Percentiles rank a stretch among this genome's conserved stretches.
Evolutionary conservation across 2,888 invertebrate species (phyloP).

Genomic region (Drosophila paramelanica): DNA sequence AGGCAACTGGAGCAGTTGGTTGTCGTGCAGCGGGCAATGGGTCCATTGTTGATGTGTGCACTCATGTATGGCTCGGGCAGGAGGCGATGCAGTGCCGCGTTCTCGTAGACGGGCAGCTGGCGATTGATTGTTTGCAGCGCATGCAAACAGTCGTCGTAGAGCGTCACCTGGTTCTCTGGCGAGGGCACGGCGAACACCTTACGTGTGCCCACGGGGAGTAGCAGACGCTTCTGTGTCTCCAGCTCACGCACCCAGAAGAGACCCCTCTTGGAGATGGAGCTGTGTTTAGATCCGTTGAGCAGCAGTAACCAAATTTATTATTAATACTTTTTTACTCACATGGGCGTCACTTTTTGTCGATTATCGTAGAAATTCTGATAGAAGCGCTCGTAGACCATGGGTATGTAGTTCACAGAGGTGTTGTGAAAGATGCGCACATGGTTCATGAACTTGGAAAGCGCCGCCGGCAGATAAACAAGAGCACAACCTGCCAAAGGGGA

Average conservation of each 20-base stretch:
- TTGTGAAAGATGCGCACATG: constrained; percentile 84
- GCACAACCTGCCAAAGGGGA: constrained; percentile 78
- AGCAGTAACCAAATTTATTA: neutral
- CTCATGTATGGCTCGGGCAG: constrained; percentile 82
- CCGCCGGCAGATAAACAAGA: constrained; percentile 83
- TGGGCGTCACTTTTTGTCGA: constrained; percentile 73
- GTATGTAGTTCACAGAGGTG: constrained; percentile 83
- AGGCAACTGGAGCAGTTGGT: constrained; percentile 80
- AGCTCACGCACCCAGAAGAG: constrained; percentile 83
- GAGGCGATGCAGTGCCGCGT: constrained; percentile 65
- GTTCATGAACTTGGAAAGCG: constrained; percentile 82
- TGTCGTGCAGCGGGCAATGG: constrained; percentile 82
- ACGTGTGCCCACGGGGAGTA: constrained; percentile 83
- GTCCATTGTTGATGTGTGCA: constrained; percentile 82
- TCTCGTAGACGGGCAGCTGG: constrained; percentile 76
- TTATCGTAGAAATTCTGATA: constrained; percentile 83
- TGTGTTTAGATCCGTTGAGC: constrained; percentile 4
- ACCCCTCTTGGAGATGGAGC: constrained; percentile 58
- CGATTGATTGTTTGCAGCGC: constrained; percentile 78
- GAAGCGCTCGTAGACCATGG: constrained; percentile 83
- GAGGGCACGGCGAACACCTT: constrained; percentile 77
- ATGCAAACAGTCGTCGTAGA: constrained; percentile 83
- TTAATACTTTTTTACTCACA: constrained; percentile 64
- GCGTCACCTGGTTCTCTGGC: constrained; percentile 77
- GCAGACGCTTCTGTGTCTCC: constrained; percentile 76